Conservation (phyloP, 2,113 vertebrate genomes). For the Chauna torquata region DNA sequence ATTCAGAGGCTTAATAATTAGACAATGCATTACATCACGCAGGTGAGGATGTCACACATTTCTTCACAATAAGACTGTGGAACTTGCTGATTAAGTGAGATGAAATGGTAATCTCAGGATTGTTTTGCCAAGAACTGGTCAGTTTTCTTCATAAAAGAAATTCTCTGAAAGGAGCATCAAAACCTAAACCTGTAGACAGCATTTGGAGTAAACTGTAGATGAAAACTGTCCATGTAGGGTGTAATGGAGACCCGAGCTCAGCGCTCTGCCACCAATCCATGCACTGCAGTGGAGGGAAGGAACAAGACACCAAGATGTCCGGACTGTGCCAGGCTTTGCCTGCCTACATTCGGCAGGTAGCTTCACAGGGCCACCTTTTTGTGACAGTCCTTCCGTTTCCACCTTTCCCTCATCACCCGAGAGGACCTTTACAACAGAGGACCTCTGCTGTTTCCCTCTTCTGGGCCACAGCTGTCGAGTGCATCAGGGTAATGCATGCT, state of each 20-base stretch:
- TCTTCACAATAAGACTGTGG: background rate
- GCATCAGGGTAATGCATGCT: background rate
- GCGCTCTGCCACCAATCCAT: background rate
- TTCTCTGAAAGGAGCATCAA: background rate
- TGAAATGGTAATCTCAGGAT: background rate
- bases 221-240: background rate
- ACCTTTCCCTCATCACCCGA: background rate
- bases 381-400: background rate
- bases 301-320: accelerated
- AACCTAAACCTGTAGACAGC: background rate
- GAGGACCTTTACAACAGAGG: background rate
- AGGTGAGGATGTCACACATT: background rate
- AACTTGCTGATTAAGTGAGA: background rate
- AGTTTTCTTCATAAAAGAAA: background rate
- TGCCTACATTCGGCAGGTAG: accelerated
- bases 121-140: background rate
- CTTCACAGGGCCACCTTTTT: background rate
- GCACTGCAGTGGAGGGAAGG: background rate
- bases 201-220: background rate
- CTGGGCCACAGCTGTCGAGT: background rate
- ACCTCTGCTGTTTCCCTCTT: background rate
- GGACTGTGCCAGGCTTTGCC: background rate
- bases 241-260: no score
- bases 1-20: background rate
- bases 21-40: background rate